Percentiles rank a stretch among this genome's conserved stretches.
These are phyloP conservation scores for Nephrotoma flavescens DNA, from an alignment of 2,888 invertebrate genomes.

Conservation along the genomic window DNA sequence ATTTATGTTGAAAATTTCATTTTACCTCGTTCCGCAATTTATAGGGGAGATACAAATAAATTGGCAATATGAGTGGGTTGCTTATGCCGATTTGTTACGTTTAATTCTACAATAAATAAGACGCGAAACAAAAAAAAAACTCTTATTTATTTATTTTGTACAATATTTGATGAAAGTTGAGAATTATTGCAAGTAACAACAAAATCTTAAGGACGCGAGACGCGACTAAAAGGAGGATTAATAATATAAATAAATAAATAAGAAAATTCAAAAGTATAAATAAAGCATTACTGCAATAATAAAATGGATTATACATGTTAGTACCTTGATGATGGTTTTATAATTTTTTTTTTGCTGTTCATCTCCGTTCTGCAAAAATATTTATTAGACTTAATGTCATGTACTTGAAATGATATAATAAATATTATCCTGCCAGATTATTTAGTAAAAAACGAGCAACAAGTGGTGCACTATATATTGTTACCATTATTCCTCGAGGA, in stretches of 20 bases:
- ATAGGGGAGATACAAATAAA: conserved; percentile 4
- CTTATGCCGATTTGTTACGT: not conserved
- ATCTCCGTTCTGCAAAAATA: not conserved
- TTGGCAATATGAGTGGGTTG: conserved; percentile 5
- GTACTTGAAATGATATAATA: not conserved
- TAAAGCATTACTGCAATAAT: not conserved
- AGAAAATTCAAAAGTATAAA: not conserved
- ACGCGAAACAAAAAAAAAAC: not conserved
- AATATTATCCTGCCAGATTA: not conserved
- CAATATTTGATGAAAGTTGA: not conserved
- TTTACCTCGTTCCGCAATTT: not conserved
- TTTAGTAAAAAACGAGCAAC: not conserved
- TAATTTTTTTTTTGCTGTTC: not conserved
- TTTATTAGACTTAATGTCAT: not conserved
- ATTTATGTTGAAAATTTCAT: not conserved
- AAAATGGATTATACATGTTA: not conserved
- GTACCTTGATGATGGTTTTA: not conserved
- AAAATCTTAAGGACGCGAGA: not conserved
- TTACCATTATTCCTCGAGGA: too few relatives aligned
- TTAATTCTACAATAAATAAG: not conserved
- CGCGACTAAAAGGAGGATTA: not conserved
- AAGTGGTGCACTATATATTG: too few relatives aligned
- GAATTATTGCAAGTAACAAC: not conserved
- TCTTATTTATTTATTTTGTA: not conserved
- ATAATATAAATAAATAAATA: not conserved